Evolutionary conservation across 1,140 invertebrate genomes (phyloP), one percentile per base, ranked within the genome.

Genomic region (Papilio machaon): DNA sequence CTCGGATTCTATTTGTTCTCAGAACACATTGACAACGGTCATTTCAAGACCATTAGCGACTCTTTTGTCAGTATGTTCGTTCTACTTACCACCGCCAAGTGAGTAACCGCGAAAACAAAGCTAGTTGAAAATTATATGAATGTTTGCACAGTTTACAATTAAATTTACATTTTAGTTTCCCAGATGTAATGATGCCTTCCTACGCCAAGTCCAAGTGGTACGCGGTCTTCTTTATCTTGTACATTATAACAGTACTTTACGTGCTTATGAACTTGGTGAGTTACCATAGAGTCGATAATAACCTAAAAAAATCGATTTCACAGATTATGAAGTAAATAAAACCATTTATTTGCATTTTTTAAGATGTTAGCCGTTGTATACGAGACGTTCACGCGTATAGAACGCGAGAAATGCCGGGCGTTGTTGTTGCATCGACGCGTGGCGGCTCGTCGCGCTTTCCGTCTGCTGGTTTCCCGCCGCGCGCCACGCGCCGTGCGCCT

Each of bases 151-250:
- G 46, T 80, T 15, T 81, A 80, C 30, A 35, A 47, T 70, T 17
- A 54, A 47, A 10, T 30, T 47, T 17, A 64, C 79, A 82, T 95
- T 95, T 85, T 92, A 98, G 98, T 94, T 98, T 97, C 95, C 98
- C 98, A 30, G 98, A 98, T 94, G 97, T 99, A 10, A 98, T 98
- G 98, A 98, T 99, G 98, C 98, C 97, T 13, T 97, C 98, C 0
- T 98, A 98, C 94, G 96, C 97, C 3, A 95, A 95, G 86, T 97
- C 96, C 19, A 97, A 96, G 88, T 98, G 97, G 96, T 97, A 97
- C 86, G 96, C 97, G n/a, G 92, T 98, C 64, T 98, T 98, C 91
- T 98, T 98, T 92, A 97, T 98, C 78, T 96, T 97, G 1, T 99
- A 98, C 91, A 96, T 99, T 38, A 97, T 97, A 77, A 97, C 97